phyloP scores from a whole-genome alignment of 2,113 vertebrate species.

The Miniopterus natalensis region DNA sequence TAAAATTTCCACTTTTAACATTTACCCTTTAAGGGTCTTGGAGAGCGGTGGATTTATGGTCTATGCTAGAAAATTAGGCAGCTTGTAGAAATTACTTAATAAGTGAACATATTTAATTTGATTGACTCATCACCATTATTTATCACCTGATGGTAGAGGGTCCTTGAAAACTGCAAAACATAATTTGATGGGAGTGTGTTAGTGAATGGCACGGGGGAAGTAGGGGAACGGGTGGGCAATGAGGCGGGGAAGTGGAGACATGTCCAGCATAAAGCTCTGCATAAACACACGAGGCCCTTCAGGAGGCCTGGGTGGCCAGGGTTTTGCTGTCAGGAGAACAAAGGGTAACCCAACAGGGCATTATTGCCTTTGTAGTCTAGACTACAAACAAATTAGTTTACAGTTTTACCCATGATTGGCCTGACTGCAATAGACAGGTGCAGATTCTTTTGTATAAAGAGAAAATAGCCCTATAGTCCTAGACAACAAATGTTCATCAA shows the following conservation, averaged over 20 bases:
- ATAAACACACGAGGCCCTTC: neutral
- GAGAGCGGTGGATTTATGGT: neutral
- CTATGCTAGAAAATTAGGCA: neutral
- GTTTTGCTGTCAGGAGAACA: neutral
- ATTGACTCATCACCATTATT: slow-evolving; percentile 5
- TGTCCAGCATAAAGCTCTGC: neutral
- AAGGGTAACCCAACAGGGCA: neutral
- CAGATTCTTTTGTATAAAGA: slow-evolving; percentile 29
- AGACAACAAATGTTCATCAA: slow-evolving; percentile 79
- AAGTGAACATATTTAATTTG: slow-evolving; percentile 20
- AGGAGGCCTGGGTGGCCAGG: neutral
- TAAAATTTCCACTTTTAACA: slow-evolving; percentile 39
- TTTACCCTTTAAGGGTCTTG: neutral
- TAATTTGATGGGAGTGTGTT: neutral
- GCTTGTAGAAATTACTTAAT: slow-evolving; percentile 16
- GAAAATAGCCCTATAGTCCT: slow-evolving; percentile 64
- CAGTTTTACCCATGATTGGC: slow-evolving; percentile 60
- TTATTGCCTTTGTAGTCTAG: slow-evolving; percentile 50
- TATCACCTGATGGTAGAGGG: neutral
- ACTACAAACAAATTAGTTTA: slow-evolving; percentile 63
- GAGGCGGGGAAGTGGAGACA: neutral
- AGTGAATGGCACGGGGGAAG: neutral
- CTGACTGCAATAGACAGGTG: slow-evolving; percentile 74
- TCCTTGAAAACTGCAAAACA: neutral
- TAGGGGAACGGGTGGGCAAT: neutral